A percentile compares a stretch with the other conserved stretches of the same genome.
These are phyloP conservation scores for Azorinus chamasolen DNA, from an alignment of 2,888 invertebrate species.

Conservation along the genomic window DNA sequence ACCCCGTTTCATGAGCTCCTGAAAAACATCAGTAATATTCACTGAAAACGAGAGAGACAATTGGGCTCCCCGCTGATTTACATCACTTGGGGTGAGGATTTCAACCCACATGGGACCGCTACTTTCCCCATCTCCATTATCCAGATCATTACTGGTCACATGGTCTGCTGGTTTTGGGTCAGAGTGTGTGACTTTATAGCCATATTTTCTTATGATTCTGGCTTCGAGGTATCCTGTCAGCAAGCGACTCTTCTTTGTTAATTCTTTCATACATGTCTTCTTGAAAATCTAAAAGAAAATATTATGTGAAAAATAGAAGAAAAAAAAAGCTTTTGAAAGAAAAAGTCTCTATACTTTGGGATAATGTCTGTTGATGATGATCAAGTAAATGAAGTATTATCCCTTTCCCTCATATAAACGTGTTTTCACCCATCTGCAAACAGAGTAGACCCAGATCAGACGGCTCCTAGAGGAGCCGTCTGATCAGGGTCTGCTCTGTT, in stretches of 20 bases:
- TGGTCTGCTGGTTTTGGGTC: neutral
- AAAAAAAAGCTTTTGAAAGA: neutral
- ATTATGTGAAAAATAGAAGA: too few species aligned
- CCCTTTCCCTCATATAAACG: too few species aligned
- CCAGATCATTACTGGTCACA: neutral
- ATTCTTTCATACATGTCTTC: slow-evolving; percentile 86
- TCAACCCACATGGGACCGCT: slow-evolving; percentile 74
- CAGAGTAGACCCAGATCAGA: too few species aligned
- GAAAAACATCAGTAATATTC: slow-evolving; percentile 86
- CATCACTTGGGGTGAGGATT: slow-evolving; percentile 88
- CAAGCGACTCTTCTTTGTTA: slow-evolving; percentile 87
- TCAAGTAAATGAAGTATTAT: too few species aligned
- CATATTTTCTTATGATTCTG: slow-evolving; percentile 83
- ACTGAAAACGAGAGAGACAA: slow-evolving; percentile 87
- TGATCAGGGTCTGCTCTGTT: too few species aligned
- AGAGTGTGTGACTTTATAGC: slow-evolving; percentile 33
- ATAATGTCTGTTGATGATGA: neutral
- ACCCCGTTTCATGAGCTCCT: slow-evolving; percentile 87
- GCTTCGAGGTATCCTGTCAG: slow-evolving; percentile 88
- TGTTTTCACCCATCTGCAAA: too few species aligned
- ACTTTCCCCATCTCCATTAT: neutral
- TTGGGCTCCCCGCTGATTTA: slow-evolving; percentile 88
- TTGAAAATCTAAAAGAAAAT: slow-evolving; percentile 86
- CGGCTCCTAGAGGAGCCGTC: too few species aligned
- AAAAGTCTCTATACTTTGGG: neutral